These are phyloP conservation scores for Paralichthys olivaceus DNA, from an alignment of 2,113 vertebrate species.

Conservation along the genomic window DNA sequence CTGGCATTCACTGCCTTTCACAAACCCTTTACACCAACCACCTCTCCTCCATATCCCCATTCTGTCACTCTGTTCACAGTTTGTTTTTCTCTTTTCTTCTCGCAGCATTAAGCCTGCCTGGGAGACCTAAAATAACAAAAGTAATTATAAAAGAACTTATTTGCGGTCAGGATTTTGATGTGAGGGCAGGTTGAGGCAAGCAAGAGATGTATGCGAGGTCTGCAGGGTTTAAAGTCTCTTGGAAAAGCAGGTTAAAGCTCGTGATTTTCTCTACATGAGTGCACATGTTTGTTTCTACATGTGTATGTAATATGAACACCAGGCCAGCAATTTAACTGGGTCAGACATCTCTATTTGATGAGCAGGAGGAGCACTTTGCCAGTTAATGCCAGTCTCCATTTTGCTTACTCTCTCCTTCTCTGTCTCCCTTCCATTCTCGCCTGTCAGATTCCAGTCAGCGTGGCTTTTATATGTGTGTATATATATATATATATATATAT, in stretches of 20 bases:
- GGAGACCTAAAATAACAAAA: constrained; percentile 49
- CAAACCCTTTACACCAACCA: constrained; percentile 64
- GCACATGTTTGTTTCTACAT: constrained; percentile 22
- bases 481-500: background rate
- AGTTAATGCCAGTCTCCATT: constrained; percentile 58
- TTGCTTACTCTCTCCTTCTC: constrained; percentile 45
- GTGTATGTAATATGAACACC: constrained; percentile 45
- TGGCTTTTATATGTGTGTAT: background rate
- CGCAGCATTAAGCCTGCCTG: constrained; percentile 22
- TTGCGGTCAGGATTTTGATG: constrained; percentile 8
- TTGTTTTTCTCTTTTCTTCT: constrained; percentile 17
- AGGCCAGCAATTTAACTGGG: constrained; percentile 75
- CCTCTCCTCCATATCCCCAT: constrained; percentile 68
- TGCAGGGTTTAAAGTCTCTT: constrained; percentile 21
- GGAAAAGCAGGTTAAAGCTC: constrained; percentile 51
- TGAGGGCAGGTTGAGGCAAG: constrained; percentile 4
- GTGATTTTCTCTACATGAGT: constrained; percentile 33
- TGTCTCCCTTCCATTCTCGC: constrained; percentile 40
- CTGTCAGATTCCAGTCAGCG: constrained; percentile 52
- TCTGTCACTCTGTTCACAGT: constrained; percentile 61
- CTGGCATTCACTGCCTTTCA: constrained; percentile 71
- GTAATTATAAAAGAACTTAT: constrained; percentile 36
- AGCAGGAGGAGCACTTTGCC: constrained; percentile 54
- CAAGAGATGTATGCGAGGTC: constrained; percentile 3
- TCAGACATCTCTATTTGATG: constrained; percentile 79